A percentile compares a stretch with the other conserved stretches of the same genome.
phyloP scores from a whole-genome alignment of 2,888 invertebrate genomes.

The Nymphalis polychloros region DNA sequence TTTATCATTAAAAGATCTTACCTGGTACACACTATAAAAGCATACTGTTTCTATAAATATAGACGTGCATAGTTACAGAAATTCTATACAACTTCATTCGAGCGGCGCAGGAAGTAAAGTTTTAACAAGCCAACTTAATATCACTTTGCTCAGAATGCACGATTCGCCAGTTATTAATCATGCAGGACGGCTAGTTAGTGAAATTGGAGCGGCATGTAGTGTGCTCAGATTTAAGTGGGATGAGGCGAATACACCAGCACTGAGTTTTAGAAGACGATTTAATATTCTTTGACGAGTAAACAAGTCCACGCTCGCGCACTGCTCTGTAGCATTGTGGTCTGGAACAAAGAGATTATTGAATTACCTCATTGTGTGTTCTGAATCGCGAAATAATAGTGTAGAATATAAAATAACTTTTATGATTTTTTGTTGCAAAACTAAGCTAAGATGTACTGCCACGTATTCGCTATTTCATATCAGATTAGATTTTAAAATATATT shows the following conservation, averaged over 20 bases:
- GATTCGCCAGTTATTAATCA: conserved; percentile 80
- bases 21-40: conserved; percentile 13
- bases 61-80: conserved; percentile 41
- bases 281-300: conserved; percentile 50
- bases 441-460: neutral
- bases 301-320: conserved; percentile 41
- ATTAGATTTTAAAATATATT: too few species aligned
- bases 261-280: conserved; percentile 47
- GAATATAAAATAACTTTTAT: conserved; percentile 38
- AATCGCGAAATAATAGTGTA: conserved; percentile 41
- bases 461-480: neutral
- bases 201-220: conserved; percentile 67
- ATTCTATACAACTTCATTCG: conserved; percentile 68
- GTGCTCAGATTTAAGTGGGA: conserved; percentile 51
- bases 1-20: neutral
- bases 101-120: conserved; percentile 71
- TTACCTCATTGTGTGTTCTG: conserved; percentile 45
- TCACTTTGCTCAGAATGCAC: conserved; percentile 77
- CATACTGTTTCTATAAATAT: conserved; percentile 17
- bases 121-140: conserved; percentile 82
- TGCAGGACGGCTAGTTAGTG: conserved; percentile 77
- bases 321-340: conserved; percentile 41
- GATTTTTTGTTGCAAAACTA: conserved; percentile 24
- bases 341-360: conserved; percentile 48
- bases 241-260: conserved; percentile 38